These are phyloP conservation scores for Anorthoa munda DNA, from an alignment of 2,888 invertebrate species.

Conservation along the genomic window DNA sequence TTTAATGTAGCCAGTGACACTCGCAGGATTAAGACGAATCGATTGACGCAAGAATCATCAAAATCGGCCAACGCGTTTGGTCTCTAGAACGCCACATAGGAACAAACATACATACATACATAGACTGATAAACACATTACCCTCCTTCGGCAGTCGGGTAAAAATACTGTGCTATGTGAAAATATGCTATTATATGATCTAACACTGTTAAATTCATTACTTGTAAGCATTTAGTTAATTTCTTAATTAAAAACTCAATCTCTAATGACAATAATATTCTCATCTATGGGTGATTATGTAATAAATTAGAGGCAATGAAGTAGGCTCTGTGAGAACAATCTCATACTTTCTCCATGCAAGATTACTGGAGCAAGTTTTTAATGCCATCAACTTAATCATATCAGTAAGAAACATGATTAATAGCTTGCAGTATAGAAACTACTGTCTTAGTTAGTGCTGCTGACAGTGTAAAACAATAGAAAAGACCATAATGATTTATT, in stretches of 20 bases:
- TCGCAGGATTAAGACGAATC: too few relatives aligned
- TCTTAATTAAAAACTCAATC: slow-evolving; percentile 41
- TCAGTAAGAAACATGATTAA: slow-evolving; percentile 56
- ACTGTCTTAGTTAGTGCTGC: slow-evolving; percentile 16
- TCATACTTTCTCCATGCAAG: slow-evolving; percentile 70
- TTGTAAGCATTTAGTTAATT: slow-evolving; percentile 10
- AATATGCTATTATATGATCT: slow-evolving; percentile 13
- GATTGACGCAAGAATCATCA: too few relatives aligned
- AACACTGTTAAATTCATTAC: slow-evolving; percentile 12
- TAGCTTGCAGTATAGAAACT: slow-evolving; percentile 34
- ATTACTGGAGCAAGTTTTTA: slow-evolving; percentile 66
- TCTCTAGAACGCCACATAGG: too few relatives aligned
- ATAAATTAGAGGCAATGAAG: slow-evolving; percentile 64
- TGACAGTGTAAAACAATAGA: slow-evolving; percentile 38
- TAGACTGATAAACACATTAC: too few relatives aligned
- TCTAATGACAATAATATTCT: slow-evolving; percentile 43
- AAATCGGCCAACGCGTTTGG: too few relatives aligned
- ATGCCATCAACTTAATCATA: slow-evolving; percentile 62
- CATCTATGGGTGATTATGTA: slow-evolving; percentile 58
- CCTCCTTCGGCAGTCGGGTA: too few relatives aligned
- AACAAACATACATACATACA: too few relatives aligned
- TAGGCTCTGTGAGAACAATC: slow-evolving; percentile 63
- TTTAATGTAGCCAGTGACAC: too few relatives aligned
- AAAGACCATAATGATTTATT: neutral
- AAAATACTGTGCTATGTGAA: neutral